Conservation (phyloP, 2,113 vertebrate species). For the Helogale parvula region DNA sequence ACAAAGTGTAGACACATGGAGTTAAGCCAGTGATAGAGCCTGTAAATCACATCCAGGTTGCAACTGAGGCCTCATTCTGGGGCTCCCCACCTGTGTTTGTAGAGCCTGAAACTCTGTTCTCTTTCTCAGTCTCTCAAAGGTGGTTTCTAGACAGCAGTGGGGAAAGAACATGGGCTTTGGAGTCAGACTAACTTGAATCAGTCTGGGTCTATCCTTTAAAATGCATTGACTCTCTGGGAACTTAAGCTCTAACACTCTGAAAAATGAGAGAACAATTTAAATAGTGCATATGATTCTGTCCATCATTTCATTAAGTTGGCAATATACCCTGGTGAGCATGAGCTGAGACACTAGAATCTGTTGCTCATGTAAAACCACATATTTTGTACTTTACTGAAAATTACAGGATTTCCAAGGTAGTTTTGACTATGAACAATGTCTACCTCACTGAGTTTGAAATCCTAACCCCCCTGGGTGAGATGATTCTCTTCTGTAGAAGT, state of each 20-base stretch:
- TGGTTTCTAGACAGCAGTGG: background rate
- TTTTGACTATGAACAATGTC: background rate
- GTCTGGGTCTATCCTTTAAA: conserved; percentile 17
- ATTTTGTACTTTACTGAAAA: background rate
- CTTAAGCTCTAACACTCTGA: background rate
- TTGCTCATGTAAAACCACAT: background rate
- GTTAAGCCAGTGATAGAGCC: background rate
- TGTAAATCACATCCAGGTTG: background rate
- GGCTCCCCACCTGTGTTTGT: background rate
- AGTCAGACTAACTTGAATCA: background rate
- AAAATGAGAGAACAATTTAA: background rate
- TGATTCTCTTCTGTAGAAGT: background rate
- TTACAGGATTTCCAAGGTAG: conserved; percentile 3
- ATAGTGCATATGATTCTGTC: background rate
- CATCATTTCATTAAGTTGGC: background rate
- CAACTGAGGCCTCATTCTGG: background rate
- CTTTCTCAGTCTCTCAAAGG: background rate
- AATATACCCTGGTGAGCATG: background rate
- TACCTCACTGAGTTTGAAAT: conserved; percentile 37
- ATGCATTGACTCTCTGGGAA: background rate
- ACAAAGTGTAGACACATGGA: background rate
- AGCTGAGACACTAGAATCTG: background rate
- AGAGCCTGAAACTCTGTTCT: background rate
- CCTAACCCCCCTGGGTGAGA: background rate
- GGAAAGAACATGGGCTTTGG: background rate